Conservation (phyloP, 2,797 vertebrate species). For the Xenentodon cancila region DNA sequence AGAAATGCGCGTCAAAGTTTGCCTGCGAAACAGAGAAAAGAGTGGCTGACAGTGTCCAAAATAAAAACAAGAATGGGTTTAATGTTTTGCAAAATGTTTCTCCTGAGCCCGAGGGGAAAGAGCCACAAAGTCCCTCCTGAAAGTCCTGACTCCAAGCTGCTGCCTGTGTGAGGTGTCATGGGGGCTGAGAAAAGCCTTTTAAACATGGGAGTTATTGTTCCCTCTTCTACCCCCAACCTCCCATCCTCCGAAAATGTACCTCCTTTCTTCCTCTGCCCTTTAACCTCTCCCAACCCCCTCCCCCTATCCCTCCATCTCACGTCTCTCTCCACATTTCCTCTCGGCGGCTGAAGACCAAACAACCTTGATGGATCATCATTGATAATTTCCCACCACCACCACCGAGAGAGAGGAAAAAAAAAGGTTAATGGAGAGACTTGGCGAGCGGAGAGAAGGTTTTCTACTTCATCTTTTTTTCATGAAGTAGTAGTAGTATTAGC, state of each 20-base stretch:
- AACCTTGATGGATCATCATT: conserved; percentile 86
- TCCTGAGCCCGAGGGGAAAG: conserved; percentile 44
- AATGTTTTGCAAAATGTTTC: conserved; percentile 49
- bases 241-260: conserved; percentile 87
- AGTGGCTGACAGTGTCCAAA: not conserved
- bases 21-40: conserved; percentile 1
- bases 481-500: conserved; percentile 41
- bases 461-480: conserved; percentile 56
- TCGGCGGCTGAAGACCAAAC: conserved; percentile 73
- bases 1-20: not conserved
- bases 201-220: conserved; percentile 82
- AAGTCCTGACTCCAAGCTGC: conserved; percentile 62
- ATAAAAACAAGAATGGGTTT: conserved; percentile 4
- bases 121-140: conserved; percentile 44
- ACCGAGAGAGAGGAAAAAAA: conserved; percentile 21
- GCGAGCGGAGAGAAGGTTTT: conserved; percentile 50
- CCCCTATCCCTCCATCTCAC: conserved; percentile 72
- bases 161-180: conserved; percentile 67
- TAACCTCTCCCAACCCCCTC: conserved; percentile 83
- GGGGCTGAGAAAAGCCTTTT: conserved; percentile 71
- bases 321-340: conserved; percentile 67
- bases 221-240: conserved; percentile 77
- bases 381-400: conserved; percentile 82
- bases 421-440: conserved; percentile 83
- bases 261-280: conserved; percentile 87